Evolutionary conservation across 1,140 invertebrate species (phyloP), one percentile per base, ranked within the genome.

Genomic region (Drepana arcuata): DNA sequence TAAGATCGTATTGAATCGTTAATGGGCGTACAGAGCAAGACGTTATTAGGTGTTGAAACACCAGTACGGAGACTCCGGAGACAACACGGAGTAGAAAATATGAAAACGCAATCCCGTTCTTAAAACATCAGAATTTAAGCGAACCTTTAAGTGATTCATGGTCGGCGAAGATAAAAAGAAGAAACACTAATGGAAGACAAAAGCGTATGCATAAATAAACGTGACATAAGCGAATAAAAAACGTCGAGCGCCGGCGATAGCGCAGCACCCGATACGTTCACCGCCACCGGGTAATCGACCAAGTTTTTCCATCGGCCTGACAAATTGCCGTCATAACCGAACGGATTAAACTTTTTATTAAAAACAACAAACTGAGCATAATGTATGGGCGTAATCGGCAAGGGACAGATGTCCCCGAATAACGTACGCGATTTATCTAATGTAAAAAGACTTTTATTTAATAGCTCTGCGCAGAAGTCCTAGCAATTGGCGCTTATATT

Each of bases 301-400:
- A 79, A 79, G 67, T 79, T 79, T 77, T 77, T 77, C 74, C 72
- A 79, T 79, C 64, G 64, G 39, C 38, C 75, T 73, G 75, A 80
- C 71, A 80, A 80, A 80, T 80, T 74, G 72, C 72, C 60, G 58
- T 69, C 75, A 80, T 80, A 80, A 80, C 70, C 58, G 69, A 80
- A 80, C 72, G 75, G 70, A 80, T 80, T 80, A 80, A 80, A 80
- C 72, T 80, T 77, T 80, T 80, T 80, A 80, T 80, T 80, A 80
- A 80, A 77, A 80, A 80, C 75, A 80, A 80, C 75, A 80, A 80
- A 80, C 74, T 69, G 72, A 66, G 70, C 60, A 77, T 80, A 80
- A 80, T 77, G 72, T 77, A 75, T 75, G 58, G 64, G 50, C 64
- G 69, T 74, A 80, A 80, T 80, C 70, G 66, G 66, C 61, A 62